phyloP scores from a whole-genome alignment of 2,113 vertebrate species.

The Menidia beryllina region DNA sequence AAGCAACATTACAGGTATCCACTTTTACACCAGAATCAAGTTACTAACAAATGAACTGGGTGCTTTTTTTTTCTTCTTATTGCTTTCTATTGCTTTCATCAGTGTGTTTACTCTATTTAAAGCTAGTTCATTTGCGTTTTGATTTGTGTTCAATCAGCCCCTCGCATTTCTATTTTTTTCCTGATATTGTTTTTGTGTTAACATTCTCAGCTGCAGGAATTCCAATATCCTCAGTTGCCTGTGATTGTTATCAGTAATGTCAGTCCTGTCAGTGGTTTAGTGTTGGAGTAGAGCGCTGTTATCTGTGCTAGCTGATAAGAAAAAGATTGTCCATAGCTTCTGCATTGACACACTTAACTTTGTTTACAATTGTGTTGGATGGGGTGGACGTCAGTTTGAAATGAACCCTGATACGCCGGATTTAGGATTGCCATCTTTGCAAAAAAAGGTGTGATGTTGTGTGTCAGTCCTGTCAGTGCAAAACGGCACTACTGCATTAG shows the following conservation, averaged over 20 bases:
- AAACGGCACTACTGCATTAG: conserved; percentile 12
- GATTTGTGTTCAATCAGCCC: not conserved
- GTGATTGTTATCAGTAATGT: conserved; percentile 40
- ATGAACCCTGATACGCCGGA: conserved; percentile 55
- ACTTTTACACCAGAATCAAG: conserved; percentile 47
- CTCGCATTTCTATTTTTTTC: not conserved
- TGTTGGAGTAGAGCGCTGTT: conserved; percentile 29
- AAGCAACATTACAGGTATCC: conserved; percentile 55
- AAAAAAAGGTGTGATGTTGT: conserved; percentile 52
- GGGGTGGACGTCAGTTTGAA: conserved; percentile 30
- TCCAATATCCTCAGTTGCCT: conserved; percentile 26
- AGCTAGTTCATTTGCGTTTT: conserved; percentile 9
- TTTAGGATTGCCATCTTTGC: conserved; percentile 29
- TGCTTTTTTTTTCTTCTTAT: too few relatives aligned
- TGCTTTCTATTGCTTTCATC: not conserved
- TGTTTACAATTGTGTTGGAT: conserved; percentile 20
- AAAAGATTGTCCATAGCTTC: conserved; percentile 7
- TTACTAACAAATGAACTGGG: conserved; percentile 51
- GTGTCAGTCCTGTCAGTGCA: conserved; percentile 47
- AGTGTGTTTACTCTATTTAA: conserved; percentile 9
- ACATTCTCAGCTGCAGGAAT: conserved; percentile 11
- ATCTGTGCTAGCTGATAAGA: conserved; percentile 40
- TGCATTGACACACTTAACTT: conserved; percentile 6
- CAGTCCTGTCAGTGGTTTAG: conserved; percentile 24
- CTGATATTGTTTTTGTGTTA: conserved; percentile 2